phyloP scores from a whole-genome alignment of 2,888 invertebrate genomes.

The Lamproptera curius region DNA sequence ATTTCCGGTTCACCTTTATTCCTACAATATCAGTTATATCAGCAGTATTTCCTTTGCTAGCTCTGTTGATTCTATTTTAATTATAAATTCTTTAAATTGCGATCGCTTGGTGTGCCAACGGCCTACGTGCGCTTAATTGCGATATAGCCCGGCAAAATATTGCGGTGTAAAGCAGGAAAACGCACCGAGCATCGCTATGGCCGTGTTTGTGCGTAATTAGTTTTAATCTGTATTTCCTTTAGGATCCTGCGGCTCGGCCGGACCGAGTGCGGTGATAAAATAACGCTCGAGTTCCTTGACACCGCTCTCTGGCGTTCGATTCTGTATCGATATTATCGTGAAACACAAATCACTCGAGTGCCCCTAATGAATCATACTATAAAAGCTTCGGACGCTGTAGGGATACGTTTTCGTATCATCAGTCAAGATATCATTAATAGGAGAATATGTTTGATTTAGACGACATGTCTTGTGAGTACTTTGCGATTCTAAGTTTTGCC shows the following conservation, averaged over 20 bases:
- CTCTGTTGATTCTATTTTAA: too few relatives aligned
- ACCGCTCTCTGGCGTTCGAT: slow-evolving; percentile 20
- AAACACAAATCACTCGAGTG: slow-evolving; percentile 18
- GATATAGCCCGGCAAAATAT: neutral
- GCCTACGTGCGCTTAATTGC: slow-evolving; percentile 3
- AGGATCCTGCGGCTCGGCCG: slow-evolving; percentile 20
- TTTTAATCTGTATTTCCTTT: slow-evolving; percentile 39
- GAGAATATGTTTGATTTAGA: too few relatives aligned
- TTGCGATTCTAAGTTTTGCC: too few relatives aligned
- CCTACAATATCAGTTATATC: too few relatives aligned
- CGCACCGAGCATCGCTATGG: slow-evolving; percentile 6
- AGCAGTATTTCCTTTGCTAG: too few relatives aligned
- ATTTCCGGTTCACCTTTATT: too few relatives aligned
- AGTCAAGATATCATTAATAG: too few relatives aligned
- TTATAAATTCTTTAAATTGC: too few relatives aligned
- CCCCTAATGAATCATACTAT: slow-evolving; percentile 21
- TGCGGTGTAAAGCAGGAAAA: slow-evolving; percentile 21
- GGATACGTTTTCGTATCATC: too few relatives aligned
- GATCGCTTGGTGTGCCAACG: neutral
- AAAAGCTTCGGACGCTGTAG: neutral
- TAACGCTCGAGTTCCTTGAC: slow-evolving; percentile 29
- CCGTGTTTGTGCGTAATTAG: slow-evolving; percentile 30
- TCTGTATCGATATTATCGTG: slow-evolving; percentile 20
- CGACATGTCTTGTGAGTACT: too few relatives aligned
- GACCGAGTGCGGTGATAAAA: slow-evolving; percentile 28